Percentiles rank a stretch among this genome's conserved stretches.
phyloP scores from a whole-genome alignment of 2,113 vertebrate genomes.

The Tamias sibiricus region DNA sequence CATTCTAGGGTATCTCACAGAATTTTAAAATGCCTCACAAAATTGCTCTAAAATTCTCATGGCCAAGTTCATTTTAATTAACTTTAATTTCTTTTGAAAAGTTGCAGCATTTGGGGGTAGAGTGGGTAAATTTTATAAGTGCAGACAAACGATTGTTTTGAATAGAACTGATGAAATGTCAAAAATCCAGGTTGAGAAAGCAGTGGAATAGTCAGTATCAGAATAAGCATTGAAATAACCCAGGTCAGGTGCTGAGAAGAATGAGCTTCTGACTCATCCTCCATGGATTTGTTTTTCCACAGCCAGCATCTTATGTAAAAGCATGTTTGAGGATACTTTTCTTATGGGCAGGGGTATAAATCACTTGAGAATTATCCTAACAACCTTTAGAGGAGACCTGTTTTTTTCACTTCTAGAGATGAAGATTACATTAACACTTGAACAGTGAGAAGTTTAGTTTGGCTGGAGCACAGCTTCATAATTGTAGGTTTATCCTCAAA shows the following conservation, averaged over 20 bases:
- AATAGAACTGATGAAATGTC: not conserved
- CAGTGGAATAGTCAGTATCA: not conserved
- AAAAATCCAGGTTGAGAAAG: not conserved
- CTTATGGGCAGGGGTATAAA: not conserved
- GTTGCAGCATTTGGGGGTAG: not conserved
- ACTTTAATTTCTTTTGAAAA: not conserved
- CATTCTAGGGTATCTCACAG: not conserved
- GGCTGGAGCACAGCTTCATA: not conserved
- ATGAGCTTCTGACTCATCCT: not conserved
- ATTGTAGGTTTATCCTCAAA: constrained; percentile 2
- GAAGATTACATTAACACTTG: not conserved
- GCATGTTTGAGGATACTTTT: not conserved
- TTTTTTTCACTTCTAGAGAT: not conserved
- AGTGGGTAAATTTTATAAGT: not conserved
- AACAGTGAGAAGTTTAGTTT: constrained; percentile 5
- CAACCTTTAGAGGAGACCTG: not conserved
- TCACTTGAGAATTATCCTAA: not conserved
- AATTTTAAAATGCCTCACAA: not conserved
- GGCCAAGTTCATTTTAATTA: constrained; percentile 12
- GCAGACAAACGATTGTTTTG: not conserved
- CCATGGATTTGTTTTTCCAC: not conserved
- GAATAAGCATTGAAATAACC: not conserved
- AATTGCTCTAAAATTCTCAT: constrained; percentile 21
- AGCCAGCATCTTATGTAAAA: not conserved
- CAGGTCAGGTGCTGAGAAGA: not conserved